phyloP scores from a whole-genome alignment of 2,113 vertebrate species.

The Anguilla japonica region DNA sequence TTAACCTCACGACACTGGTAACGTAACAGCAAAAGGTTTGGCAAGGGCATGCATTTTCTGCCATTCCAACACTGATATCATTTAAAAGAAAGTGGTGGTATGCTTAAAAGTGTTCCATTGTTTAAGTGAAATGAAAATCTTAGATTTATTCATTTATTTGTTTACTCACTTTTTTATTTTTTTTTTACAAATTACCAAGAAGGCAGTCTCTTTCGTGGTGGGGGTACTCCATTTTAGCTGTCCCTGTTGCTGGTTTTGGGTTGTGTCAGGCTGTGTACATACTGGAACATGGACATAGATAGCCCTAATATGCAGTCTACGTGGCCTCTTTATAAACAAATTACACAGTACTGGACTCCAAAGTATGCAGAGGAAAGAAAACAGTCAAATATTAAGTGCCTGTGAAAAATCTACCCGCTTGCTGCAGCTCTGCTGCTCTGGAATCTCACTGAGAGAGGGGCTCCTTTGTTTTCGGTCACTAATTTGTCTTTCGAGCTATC shows the following conservation, averaged over 20 bases:
- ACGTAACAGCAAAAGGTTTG: constrained; percentile 38
- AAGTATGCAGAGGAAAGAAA: constrained; percentile 5
- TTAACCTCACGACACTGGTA: constrained; percentile 61
- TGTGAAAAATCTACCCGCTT: constrained; percentile 39
- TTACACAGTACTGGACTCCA: constrained; percentile 4
- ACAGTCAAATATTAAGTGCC: constrained; percentile 26
- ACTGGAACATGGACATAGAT: constrained; percentile 22
- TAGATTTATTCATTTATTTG: neutral
- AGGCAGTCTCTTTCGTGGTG: constrained; percentile 1
- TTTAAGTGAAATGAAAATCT: neutral
- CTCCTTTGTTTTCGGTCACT: constrained; percentile 70
- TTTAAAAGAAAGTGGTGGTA: neutral
- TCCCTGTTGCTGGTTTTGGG: constrained; percentile 1
- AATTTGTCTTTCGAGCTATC: constrained; percentile 33
- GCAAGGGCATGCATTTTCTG: neutral
- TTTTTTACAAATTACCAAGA: neutral
- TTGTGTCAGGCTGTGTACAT: constrained; percentile 5
- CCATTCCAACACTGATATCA: neutral
- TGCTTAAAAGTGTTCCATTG: neutral
- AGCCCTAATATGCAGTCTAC: neutral
- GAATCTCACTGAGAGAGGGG: constrained; percentile 74
- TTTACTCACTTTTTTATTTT: no score
- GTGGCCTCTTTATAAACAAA: constrained; percentile 9
- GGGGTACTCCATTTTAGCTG: neutral
- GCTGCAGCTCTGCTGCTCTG: constrained; percentile 48